Evolutionary conservation across 1,140 invertebrate genomes (phyloP).

Genomic region (Chlorops oryzae): DNA sequence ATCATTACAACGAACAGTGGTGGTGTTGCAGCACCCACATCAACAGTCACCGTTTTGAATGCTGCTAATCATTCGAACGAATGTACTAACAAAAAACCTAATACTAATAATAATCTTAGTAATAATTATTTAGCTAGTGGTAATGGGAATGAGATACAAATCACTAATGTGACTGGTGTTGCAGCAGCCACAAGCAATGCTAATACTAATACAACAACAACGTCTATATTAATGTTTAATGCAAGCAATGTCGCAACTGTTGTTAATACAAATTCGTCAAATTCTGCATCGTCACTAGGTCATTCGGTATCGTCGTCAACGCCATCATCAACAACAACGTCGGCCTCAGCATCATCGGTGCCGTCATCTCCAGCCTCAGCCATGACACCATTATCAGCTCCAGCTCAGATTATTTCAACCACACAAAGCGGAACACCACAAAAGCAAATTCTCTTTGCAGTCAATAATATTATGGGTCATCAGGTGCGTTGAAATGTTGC

Average conservation of each 20-base stretch:
- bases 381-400: constrained; percentile 32
- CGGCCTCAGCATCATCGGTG: constrained; percentile 20
- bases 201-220: constrained; percentile 2
- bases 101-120: constrained; percentile 11
- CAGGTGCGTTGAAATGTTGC: constrained; percentile 24
- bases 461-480: constrained; percentile 26
- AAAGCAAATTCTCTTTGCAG: constrained; percentile 34
- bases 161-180: constrained; percentile 1
- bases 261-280: constrained; percentile 19
- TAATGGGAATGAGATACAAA: constrained; percentile 1
- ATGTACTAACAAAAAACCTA: constrained; percentile 16
- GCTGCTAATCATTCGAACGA: background rate
- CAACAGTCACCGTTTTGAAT: constrained; percentile 31
- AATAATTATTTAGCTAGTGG: background rate
- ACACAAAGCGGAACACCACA: constrained; percentile 11
- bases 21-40: constrained; percentile 10
- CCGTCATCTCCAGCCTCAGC: constrained; percentile 28
- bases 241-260: constrained; percentile 25
- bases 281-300: constrained; percentile 9
- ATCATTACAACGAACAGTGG: constrained; percentile 23
- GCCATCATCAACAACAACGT: constrained; percentile 29
- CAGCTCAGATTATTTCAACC: constrained; percentile 30
- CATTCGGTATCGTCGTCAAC: constrained; percentile 32
- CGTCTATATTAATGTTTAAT: constrained; percentile 37
- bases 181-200: constrained; percentile 1